Evolutionary conservation across 2,888 invertebrate genomes (phyloP).

Genomic region (Bombylius major): DNA sequence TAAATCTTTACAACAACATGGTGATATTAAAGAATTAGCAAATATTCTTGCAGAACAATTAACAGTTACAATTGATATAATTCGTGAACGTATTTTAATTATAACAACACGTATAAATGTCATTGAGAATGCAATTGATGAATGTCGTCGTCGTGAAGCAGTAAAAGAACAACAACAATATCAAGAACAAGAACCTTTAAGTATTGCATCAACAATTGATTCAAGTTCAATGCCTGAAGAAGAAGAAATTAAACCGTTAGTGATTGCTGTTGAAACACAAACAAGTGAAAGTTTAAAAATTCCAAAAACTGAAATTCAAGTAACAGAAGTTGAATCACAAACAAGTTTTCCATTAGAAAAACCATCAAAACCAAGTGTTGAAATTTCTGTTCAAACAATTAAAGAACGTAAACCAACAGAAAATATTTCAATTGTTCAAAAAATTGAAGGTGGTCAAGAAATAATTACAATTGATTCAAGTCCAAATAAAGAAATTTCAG

Average conservation of each 20-base stretch:
- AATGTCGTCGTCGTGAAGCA: slow-evolving; percentile 25
- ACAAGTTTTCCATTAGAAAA: slow-evolving; percentile 38
- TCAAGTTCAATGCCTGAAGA: slow-evolving; percentile 62
- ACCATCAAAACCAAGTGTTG: slow-evolving; percentile 22
- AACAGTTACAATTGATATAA: slow-evolving; percentile 41
- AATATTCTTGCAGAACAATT: slow-evolving; percentile 43
- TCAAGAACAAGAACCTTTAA: slow-evolving; percentile 7
- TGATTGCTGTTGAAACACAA: slow-evolving; percentile 48
- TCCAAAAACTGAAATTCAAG: slow-evolving; percentile 36
- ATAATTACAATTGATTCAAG: slow-evolving; percentile 59
- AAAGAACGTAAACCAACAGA: slow-evolving; percentile 42
- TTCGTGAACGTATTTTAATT: slow-evolving; percentile 49
- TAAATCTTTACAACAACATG: slow-evolving; percentile 37
- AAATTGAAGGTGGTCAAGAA: slow-evolving; percentile 49
- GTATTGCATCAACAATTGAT: slow-evolving; percentile 45
- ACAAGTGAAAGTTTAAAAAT: slow-evolving; percentile 45
- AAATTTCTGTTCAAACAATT: slow-evolving; percentile 30
- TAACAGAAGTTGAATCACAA: slow-evolving; percentile 46
- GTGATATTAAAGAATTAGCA: slow-evolving; percentile 39
- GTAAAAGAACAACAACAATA: slow-evolving; percentile 29
- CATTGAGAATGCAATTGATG: slow-evolving; percentile 39
- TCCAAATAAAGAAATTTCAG: slow-evolving; percentile 41
- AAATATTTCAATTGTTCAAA: slow-evolving; percentile 54
- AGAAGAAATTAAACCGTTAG: slow-evolving; percentile 35
- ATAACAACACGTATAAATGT: slow-evolving; percentile 47